Evolutionary conservation across 2,113 vertebrate species (phyloP).

Genomic region (Axis porcinus): DNA sequence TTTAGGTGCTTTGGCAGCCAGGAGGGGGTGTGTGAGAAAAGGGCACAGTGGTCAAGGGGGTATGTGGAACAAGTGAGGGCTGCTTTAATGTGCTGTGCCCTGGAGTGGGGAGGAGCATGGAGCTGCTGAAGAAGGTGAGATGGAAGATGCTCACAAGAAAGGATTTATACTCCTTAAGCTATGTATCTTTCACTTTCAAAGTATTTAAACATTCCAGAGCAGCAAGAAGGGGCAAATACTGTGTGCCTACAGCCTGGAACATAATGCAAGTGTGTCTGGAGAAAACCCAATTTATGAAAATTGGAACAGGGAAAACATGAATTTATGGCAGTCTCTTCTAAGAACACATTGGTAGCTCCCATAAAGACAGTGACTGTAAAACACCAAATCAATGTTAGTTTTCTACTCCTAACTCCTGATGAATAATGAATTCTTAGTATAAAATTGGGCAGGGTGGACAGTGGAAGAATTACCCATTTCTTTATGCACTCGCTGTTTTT

Average conservation of each 20-base stretch:
- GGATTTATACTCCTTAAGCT: not conserved
- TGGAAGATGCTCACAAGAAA: not conserved
- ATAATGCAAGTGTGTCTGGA: not conserved
- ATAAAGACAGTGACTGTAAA: not conserved
- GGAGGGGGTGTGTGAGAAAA: fast-evolving
- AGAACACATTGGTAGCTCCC: not conserved
- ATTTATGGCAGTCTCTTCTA: not conserved
- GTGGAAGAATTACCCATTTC: not conserved
- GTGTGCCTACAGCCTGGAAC: not conserved
- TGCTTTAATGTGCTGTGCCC: not conserved
- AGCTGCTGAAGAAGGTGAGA: not conserved
- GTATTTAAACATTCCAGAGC: not conserved
- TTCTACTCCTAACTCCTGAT: not conserved
- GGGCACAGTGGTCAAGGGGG: not conserved
- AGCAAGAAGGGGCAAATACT: not conserved
- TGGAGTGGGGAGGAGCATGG: not conserved
- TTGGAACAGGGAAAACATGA: not conserved
- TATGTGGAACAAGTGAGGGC: fast-evolving
- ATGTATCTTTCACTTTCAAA: not conserved
- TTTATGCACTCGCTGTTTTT: not conserved
- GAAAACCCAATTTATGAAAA: not conserved
- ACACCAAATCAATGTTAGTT: not conserved
- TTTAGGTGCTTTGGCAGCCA: not conserved
- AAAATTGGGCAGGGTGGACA: not conserved
- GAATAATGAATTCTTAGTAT: not conserved